phyloP scores from a whole-genome alignment of 2,888 invertebrate genomes.

The Cistogaster globosa region DNA sequence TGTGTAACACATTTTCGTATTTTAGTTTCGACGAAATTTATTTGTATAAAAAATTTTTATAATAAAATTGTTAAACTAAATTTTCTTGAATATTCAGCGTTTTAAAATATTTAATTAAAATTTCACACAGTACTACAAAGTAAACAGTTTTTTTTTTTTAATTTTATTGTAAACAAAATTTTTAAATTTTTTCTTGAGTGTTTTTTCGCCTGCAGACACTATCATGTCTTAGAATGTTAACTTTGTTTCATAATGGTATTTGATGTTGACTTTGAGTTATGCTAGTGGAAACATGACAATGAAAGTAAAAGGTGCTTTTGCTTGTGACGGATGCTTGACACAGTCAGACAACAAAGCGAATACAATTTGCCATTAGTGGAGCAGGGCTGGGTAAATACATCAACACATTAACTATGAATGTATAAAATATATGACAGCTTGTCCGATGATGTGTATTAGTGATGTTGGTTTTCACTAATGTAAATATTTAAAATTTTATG shows the following conservation, averaged over 20 bases:
- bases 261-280: conserved; percentile 52
- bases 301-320: conserved; percentile 50
- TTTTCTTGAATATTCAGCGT: too few relatives aligned
- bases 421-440: neutral
- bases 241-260: conserved; percentile 16
- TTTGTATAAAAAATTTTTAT: too few relatives aligned
- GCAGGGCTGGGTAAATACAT: neutral
- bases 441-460: neutral
- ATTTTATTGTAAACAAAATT: too few relatives aligned
- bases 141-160: too few relatives aligned
- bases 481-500: neutral
- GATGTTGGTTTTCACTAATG: neutral
- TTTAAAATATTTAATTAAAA: too few relatives aligned
- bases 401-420: neutral
- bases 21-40: too few relatives aligned
- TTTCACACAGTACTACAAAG: too few relatives aligned
- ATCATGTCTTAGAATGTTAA: neutral
- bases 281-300: conserved; percentile 53
- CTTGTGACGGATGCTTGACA: conserved; percentile 31
- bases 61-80: too few relatives aligned
- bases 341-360: conserved; percentile 9
- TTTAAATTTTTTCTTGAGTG: too few relatives aligned
- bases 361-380: neutral
- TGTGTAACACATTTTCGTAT: too few relatives aligned
- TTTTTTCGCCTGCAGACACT: too few relatives aligned